A percentile compares a stretch with the other conserved stretches of the same genome.
phyloP scores from a whole-genome alignment of 2,888 invertebrate species.

The Hesperia comma region DNA sequence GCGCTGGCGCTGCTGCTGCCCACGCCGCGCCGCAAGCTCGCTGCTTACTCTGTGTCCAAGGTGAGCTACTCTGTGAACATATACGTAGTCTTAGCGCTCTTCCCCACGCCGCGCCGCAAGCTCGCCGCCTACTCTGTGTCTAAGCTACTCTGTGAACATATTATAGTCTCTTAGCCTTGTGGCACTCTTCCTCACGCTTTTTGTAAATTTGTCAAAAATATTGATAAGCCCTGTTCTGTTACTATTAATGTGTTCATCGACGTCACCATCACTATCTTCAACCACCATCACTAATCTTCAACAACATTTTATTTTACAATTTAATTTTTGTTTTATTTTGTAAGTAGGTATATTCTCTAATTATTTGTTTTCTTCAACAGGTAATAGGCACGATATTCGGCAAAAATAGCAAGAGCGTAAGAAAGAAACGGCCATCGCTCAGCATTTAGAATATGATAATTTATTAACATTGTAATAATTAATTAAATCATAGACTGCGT shows the following conservation, averaged over 20 bases:
- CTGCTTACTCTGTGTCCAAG: constrained; percentile 91
- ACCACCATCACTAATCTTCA: too few species aligned
- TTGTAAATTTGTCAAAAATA: too few species aligned
- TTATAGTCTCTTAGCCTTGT: too few species aligned
- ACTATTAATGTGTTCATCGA: too few species aligned
- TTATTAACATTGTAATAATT: constrained; percentile 51
- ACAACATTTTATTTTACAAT: too few species aligned
- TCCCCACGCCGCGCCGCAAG: too few species aligned
- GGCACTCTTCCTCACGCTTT: too few species aligned
- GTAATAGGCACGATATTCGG: constrained; percentile 91
- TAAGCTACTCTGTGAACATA: constrained; percentile 1
- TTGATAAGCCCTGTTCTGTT: too few species aligned
- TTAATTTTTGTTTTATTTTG: background rate
- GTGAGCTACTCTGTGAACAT: constrained; percentile 58
- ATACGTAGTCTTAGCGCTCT: too few species aligned
- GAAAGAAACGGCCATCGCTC: constrained; percentile 90
- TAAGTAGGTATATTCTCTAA: background rate
- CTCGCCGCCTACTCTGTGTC: background rate
- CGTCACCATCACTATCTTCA: too few species aligned
- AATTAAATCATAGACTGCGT: constrained; percentile 56
- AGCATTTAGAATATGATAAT: constrained; percentile 84
- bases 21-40: constrained; percentile 88
- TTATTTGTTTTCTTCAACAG: constrained; percentile 57
- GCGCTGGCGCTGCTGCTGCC: constrained; percentile 88
- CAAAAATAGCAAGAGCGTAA: constrained; percentile 89